Evolutionary conservation across 2,797 vertebrate genomes (phyloP), one percentile per base, ranked within the genome.

Genomic region (Tenualosa thibaudeaui): DNA sequence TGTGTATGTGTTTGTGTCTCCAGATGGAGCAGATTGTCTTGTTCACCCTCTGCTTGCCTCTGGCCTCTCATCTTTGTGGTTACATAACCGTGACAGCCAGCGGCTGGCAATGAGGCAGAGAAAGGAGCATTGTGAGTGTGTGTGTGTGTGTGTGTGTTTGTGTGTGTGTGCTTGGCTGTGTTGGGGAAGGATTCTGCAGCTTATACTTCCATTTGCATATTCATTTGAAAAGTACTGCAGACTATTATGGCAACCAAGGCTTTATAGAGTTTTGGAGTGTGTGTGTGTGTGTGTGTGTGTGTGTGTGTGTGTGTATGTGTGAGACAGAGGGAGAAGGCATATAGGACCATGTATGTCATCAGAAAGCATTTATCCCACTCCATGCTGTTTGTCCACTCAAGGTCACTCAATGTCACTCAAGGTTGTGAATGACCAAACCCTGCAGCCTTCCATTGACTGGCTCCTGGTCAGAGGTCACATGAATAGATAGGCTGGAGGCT

Each of bases 21-120:
- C 68, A 75, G 68, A 75, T 75, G 68, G 68, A 75, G 68, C 37
- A 43, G 37, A 78, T 78, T 78, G 71, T 78, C 71, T 78, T 78
- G 37, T 15, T 78, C 71, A 19, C 71, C 37, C 71, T 78, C 37
- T 46, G 71, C 37, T 78, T 46, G 71, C 71, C 71, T 78, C 71
- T 46, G 40, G 71, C 71, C 71, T 19, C 71, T 78, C 71, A 78
- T 78, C 71, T 78, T 40, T 22, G 71, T 5, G 40, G 37, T 78
- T 78, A 78, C 71, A 22, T 78, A 78, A 78, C 40, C 71, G 71
- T 78, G 71, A 78, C 71, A 78, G 19, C 71, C 71, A 78, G 40
- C 37, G 71, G 71, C 71, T 78, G 71, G 71, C 71, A 78, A 46
- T 43, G 71, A 78, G 37, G 71, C 71, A 78, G 37, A 78, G 71